These are phyloP conservation scores for Alethe diademata DNA, from an alignment of 2,113 vertebrate genomes.

Conservation along the genomic window DNA sequence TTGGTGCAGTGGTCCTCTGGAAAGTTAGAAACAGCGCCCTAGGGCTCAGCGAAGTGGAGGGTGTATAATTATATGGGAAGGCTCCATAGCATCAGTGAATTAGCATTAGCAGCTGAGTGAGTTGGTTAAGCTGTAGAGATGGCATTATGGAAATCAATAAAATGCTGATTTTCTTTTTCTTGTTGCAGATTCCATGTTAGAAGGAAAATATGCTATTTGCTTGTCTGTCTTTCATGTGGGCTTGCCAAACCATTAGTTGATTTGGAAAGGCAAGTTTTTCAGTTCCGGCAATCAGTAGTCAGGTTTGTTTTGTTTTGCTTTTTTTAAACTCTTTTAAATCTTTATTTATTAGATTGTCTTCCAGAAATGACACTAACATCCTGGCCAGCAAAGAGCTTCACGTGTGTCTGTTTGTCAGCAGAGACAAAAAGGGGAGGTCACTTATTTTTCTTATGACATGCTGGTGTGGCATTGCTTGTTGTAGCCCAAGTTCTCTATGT, in stretches of 20 bases:
- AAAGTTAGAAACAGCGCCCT: slow-evolving; percentile 39
- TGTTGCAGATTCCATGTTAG: not conserved
- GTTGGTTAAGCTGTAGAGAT: slow-evolving; percentile 28
- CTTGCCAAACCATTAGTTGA: slow-evolving; percentile 16
- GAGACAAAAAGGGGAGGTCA: not conserved
- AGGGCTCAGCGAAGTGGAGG: not conserved
- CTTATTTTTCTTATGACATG: not conserved
- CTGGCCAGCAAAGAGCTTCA: not conserved
- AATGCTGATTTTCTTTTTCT: slow-evolving; percentile 38
- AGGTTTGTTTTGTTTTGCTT: not conserved
- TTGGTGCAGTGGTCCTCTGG: slow-evolving; percentile 32
- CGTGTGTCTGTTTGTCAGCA: not conserved
- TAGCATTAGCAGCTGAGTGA: slow-evolving; percentile 42
- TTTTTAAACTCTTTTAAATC: not conserved
- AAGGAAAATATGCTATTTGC: slow-evolving; percentile 9
- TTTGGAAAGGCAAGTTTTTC: slow-evolving; percentile 10
- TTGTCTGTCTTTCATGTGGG: slow-evolving; percentile 15
- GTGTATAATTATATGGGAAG: slow-evolving; percentile 39
- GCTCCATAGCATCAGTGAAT: slow-evolving; percentile 21
- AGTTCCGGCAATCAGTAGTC: not conserved
- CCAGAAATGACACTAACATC: not conserved
- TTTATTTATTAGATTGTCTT: not conserved
- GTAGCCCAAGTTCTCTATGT: not conserved
- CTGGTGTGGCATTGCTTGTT: not conserved
- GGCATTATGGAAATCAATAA: slow-evolving; percentile 57